phyloP scores from a whole-genome alignment of 2,113 vertebrate species.

The Ondatra zibethicus region DNA sequence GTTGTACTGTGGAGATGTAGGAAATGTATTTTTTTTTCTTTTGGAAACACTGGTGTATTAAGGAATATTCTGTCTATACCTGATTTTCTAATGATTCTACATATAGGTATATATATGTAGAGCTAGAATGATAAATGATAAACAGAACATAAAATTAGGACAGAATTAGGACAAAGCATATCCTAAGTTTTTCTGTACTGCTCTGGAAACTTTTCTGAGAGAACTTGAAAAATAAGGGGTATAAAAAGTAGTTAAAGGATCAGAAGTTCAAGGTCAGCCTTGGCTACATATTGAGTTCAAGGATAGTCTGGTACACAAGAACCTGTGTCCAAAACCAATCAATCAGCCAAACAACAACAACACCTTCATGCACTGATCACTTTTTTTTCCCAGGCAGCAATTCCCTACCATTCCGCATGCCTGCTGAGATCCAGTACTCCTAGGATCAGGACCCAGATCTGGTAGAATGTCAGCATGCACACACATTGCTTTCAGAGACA shows the following conservation, averaged over 20 bases:
- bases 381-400: background rate
- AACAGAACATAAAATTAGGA: background rate
- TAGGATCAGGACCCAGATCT: background rate
- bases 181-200: background rate
- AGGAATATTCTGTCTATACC: background rate
- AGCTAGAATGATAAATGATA: background rate
- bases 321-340: too few species aligned
- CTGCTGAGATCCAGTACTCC: background rate
- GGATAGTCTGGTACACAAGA: background rate
- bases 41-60: background rate
- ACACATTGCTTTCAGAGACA: background rate
- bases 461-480: background rate
- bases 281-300: background rate
- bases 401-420: background rate
- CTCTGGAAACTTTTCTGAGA: background rate
- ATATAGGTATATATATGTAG: background rate
- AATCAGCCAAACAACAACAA: too few species aligned
- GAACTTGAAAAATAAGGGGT: background rate
- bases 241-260: background rate
- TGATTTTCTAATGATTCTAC: constrained; percentile 16
- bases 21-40: background rate
- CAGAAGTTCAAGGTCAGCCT: background rate
- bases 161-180: background rate
- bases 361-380: background rate
- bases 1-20: background rate